Evolutionary conservation across 2,888 invertebrate genomes (phyloP), one percentile per base, ranked within the genome.

Genomic region (Biston betularia): DNA sequence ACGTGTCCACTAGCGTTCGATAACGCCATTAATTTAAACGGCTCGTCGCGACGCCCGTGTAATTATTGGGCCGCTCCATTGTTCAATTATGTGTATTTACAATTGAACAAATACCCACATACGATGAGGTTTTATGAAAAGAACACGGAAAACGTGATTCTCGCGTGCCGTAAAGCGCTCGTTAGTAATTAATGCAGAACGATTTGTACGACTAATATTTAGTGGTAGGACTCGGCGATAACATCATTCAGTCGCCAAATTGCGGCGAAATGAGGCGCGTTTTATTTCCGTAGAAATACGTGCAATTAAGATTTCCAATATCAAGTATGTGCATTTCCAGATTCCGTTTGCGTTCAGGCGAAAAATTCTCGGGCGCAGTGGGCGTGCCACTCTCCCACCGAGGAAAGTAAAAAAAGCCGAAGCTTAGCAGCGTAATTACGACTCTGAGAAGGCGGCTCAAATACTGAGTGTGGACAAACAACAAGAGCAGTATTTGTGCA

Each of bases 401-500:
- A 76, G 79, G 81, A 82, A 84, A 83, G 79, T 80, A 77, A 83
- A 82, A 38, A 60, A 88, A 85, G 85, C 82, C 80, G 84, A 86
- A 85, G 84, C 85, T 88, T 86, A 86, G 85, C 84, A 84, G 83
- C 79, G 84, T 87, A 87, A 89, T 88, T 88, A 88, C 85, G 83
- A 84, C 76, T 79, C 75, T 81, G 81, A 77, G 76, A 77, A 84
- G 84, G 83, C 79, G 77, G 83, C 84, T 86, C 82, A 83, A 87
- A 86, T 82, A 84, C 80, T 79, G 83, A 83, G 83, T 84, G 84
- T 86, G 83, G 84, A 88, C 88, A 90, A 90, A 90, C 85, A 89
- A 85, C 83, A 84, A 83, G 84, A 81, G 81, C 85, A 86, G 86
- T 89, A 82, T 89, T 90, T 89, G 87, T 85, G 83, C 89, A 90